A percentile compares a stretch with the other conserved stretches of the same genome.
Evolutionary conservation across 2,113 vertebrate species (phyloP).

Genomic region (Verasper variegatus): DNA sequence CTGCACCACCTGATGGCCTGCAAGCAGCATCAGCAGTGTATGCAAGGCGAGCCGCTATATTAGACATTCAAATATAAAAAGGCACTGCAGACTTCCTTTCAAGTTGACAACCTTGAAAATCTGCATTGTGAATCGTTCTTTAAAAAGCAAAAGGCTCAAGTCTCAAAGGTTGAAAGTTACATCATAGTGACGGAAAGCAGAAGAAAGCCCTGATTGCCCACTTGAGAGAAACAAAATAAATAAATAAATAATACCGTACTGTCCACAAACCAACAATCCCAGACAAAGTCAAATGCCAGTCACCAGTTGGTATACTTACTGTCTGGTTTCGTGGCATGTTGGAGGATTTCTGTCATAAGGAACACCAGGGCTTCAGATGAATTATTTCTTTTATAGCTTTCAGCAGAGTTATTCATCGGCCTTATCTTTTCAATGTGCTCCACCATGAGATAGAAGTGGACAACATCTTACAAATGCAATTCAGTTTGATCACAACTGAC

Average conservation of each 20-base stretch:
- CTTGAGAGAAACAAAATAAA: slow-evolving; percentile 12
- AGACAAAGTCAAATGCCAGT: slow-evolving; percentile 8
- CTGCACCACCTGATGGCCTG: slow-evolving; percentile 73
- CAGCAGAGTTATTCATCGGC: not conserved
- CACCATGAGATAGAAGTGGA: not conserved
- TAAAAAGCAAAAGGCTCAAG: not conserved
- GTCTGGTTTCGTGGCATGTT: slow-evolving; percentile 51
- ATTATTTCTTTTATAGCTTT: not conserved
- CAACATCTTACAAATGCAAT: not conserved
- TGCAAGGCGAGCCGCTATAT: not conserved
- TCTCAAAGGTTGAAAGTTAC: not conserved
- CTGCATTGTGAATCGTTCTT: not conserved
- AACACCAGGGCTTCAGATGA: slow-evolving; percentile 42
- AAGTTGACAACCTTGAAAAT: not conserved
- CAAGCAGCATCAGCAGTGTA: slow-evolving; percentile 52
- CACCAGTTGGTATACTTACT: slow-evolving; percentile 67
- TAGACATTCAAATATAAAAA: not conserved
- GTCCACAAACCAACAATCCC: slow-evolving; percentile 23
- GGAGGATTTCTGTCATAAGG: slow-evolving; percentile 67
- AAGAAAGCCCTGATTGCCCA: slow-evolving; percentile 10
- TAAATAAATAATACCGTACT: not conserved
- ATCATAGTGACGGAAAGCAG: slow-evolving; percentile 2
- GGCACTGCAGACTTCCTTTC: not conserved
- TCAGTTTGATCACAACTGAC: not conserved
- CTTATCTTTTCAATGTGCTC: not conserved